A percentile compares a stretch with the other conserved stretches of the same genome.
Conservation (phyloP, 1,140 invertebrate genomes). For the Drosophila erecta region DNA sequence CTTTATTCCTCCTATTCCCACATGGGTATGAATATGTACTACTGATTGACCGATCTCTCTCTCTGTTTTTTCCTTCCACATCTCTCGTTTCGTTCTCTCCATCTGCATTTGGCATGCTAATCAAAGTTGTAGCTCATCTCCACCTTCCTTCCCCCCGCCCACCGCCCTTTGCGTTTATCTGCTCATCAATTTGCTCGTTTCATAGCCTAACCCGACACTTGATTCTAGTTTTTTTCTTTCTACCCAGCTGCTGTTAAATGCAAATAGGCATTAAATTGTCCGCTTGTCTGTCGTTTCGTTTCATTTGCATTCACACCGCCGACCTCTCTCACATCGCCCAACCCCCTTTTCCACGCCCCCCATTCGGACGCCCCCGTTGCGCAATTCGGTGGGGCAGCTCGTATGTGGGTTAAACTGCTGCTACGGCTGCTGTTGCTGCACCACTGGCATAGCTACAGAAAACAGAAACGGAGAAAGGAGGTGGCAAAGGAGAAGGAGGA, state of each 20-base stretch:
- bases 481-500: constrained; percentile 11
- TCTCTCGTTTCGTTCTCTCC: constrained; percentile 10
- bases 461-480: constrained; percentile 17
- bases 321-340: constrained; percentile 1
- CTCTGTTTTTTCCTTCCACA: not conserved
- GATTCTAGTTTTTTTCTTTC: constrained; percentile 66
- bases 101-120: constrained; percentile 47
- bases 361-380: constrained; percentile 48
- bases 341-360: not conserved
- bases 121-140: constrained; percentile 54
- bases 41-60: constrained; percentile 24
- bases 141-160: constrained; percentile 2
- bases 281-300: constrained; percentile 75
- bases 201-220: constrained; percentile 63
- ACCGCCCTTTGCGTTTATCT: constrained; percentile 32
- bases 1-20: constrained; percentile 15
- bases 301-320: constrained; percentile 65
- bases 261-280: constrained; percentile 79
- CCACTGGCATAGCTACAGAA: constrained; percentile 37
- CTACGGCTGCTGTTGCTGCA: constrained; percentile 53
- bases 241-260: constrained; percentile 65
- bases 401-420: constrained; percentile 73
- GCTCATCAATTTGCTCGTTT: constrained; percentile 66
- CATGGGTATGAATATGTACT: constrained; percentile 28
- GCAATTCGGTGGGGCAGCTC: constrained; percentile 48